phyloP scores from a whole-genome alignment of 2,797 vertebrate genomes.

The Hippopotamyrus pictus region DNA sequence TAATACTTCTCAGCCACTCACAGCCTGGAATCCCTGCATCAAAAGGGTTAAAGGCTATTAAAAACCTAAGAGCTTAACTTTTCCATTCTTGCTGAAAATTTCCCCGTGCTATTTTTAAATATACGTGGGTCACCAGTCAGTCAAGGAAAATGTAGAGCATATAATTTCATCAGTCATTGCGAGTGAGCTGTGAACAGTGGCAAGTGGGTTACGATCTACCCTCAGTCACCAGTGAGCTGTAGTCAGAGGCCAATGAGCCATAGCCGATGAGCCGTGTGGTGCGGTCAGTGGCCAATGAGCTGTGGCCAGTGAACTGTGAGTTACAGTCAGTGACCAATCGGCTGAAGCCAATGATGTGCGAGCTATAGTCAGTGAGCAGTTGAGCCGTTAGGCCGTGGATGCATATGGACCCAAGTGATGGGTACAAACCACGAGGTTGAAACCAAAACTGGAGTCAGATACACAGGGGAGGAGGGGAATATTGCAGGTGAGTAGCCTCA shows the following conservation, averaged over 20 bases:
- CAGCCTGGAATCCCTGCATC: background rate
- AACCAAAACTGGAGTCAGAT: background rate
- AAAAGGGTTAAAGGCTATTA: conserved; percentile 22
- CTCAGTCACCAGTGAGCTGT: background rate
- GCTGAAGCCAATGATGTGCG: background rate
- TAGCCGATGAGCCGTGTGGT: background rate
- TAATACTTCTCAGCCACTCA: background rate
- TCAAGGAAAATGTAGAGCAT: background rate
- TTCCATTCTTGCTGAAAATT: conserved; percentile 30
- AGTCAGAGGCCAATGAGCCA: background rate
- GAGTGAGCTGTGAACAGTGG: background rate
- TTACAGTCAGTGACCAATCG: background rate
- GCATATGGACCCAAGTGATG: background rate
- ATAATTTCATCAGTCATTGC: background rate
- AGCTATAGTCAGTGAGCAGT: background rate
- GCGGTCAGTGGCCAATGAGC: background rate
- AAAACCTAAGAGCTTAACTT: conserved; percentile 30
- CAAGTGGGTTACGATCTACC: background rate
- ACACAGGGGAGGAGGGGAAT: background rate
- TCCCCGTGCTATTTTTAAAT: conserved; percentile 32
- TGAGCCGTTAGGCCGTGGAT: background rate
- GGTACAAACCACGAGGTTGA: background rate
- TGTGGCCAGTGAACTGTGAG: background rate
- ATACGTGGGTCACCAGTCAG: conserved; percentile 18
- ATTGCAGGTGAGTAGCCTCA: background rate